These are phyloP conservation scores for Himalopsyche japonica DNA, from an alignment of 2,888 invertebrate genomes.

Conservation along the genomic window DNA sequence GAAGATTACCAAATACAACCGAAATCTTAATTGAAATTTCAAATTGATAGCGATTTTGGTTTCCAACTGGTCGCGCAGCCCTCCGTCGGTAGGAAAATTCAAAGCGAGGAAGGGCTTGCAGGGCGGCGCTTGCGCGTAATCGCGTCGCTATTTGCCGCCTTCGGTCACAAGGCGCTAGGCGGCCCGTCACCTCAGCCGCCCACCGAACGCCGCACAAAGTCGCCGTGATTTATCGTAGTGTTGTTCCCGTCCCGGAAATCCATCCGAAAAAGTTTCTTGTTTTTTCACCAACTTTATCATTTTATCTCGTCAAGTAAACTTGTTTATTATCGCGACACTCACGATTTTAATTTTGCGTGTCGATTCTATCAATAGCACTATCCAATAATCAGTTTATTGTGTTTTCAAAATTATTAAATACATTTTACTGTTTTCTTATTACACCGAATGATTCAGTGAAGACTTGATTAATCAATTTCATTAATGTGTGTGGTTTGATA, in stretches of 20 bases:
- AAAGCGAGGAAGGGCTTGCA: conserved; percentile 48
- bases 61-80: not conserved
- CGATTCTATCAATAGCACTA: not conserved
- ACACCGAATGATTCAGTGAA: not conserved
- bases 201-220: conserved; percentile 30
- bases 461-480: not conserved
- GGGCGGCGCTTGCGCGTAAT: conserved; percentile 48
- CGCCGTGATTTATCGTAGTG: conserved; percentile 7
- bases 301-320: not conserved
- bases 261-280: conserved; percentile 6
- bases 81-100: not conserved
- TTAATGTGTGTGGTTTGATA: not conserved
- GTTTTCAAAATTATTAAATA: not conserved
- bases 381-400: not conserved
- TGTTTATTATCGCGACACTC: not conserved
- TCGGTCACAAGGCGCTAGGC: conserved; percentile 33
- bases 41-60: not conserved
- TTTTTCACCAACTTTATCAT: not conserved
- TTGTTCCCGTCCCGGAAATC: conserved; percentile 8
- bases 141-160: conserved; percentile 45
- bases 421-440: not conserved
- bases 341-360: not conserved
- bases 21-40: conserved; percentile 1
- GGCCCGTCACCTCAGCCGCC: conserved; percentile 24
- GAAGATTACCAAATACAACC: not conserved